Percentiles rank a stretch among this genome's conserved stretches.
Conservation (phyloP, 1,140 invertebrate genomes). For the Drosophila persimilis region DNA sequence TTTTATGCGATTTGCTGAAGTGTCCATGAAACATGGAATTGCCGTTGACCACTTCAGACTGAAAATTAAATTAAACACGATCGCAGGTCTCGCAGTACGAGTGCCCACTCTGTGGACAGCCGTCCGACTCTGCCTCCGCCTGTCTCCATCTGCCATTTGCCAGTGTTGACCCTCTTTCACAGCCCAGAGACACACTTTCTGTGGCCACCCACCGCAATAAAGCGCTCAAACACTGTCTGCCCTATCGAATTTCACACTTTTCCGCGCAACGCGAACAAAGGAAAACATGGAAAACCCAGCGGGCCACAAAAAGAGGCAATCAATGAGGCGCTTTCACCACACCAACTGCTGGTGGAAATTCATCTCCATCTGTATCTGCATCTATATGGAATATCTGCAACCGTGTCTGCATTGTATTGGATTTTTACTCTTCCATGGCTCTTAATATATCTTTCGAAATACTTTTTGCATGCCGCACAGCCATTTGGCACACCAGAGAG, state of each 20-base stretch:
- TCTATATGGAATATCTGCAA: background rate
- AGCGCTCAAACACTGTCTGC: slow-evolving; percentile 47
- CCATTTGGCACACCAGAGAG: slow-evolving; percentile 17
- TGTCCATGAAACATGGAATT: slow-evolving; percentile 16
- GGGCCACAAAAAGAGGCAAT: slow-evolving; percentile 39
- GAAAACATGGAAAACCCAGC: slow-evolving; percentile 25
- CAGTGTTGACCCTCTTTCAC: slow-evolving; percentile 29
- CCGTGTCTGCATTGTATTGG: slow-evolving; percentile 21
- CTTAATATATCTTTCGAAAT: slow-evolving; percentile 23
- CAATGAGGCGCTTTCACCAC: slow-evolving; percentile 23
- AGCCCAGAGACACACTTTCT: slow-evolving; percentile 3
- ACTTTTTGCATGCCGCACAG: slow-evolving; percentile 12
- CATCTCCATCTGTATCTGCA: slow-evolving; percentile 1
- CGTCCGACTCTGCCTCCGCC: no score
- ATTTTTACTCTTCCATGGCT: slow-evolving; percentile 14
- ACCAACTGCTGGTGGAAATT: slow-evolving; percentile 22
- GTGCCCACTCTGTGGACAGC: background rate
- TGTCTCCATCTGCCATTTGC: slow-evolving; percentile 20
- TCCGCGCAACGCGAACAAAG: slow-evolving; percentile 21
- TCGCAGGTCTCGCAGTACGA: slow-evolving; percentile 20
- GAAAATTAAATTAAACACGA: slow-evolving; percentile 54
- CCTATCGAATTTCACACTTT: slow-evolving; percentile 67
- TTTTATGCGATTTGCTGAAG: slow-evolving; percentile 59
- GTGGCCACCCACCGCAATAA: slow-evolving; percentile 12
- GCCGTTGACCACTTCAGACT: background rate